Base-by-base conservation (phyloP, 2,888 invertebrate genomes). In the Muscina levida region DNA sequence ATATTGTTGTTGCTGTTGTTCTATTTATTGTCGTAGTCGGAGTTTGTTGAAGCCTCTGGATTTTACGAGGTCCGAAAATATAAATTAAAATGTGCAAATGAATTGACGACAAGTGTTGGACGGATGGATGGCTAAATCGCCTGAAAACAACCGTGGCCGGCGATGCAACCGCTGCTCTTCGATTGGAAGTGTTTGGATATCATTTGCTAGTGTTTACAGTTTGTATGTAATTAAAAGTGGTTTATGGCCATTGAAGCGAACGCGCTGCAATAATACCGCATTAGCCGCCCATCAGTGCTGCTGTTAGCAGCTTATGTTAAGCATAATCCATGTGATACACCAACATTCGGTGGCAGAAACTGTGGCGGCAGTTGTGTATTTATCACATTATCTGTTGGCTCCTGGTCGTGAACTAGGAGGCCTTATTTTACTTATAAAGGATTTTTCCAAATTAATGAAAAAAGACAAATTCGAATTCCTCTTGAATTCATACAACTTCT, bases 201-300 rank as follows among this genome's bases (percentile, higher is more conserved):
- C 15, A 31, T 66, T 42, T 48, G 26, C 19, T 51, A 13, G 26
- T 71, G 70, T 62, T 70, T 75, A 62, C 75, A 70, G 62, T 70
- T 70, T 75, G 68, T 75, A 59, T 68, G 68, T 65, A 75, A 70
- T 75, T 75, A 70, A 70, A 75, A 62, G 62, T 70, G 75, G 75
- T 75, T 75, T 75, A 75, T 62, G 62, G 75, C 59, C 51, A 62
- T 70, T 75, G 31, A 75, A 65, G 53, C 53, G 75, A 62, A 70
- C 31, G 53, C 70, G 53, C 70, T 75, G 26, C 31, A 62, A 62
- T 67, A 70, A 75, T 44, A 51, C 70, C 75, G 51, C 75, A 70
- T 53, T 75, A 22, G 51, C 62, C 42, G 42, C 24, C 62, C 51
- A 26, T 22, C 70, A 53, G 26, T 70, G 44, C 75, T 62, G 70